Evolutionary conservation across 2,888 invertebrate genomes (phyloP), one percentile per base, ranked within the genome.

Genomic region (Blastobasis adustella): DNA sequence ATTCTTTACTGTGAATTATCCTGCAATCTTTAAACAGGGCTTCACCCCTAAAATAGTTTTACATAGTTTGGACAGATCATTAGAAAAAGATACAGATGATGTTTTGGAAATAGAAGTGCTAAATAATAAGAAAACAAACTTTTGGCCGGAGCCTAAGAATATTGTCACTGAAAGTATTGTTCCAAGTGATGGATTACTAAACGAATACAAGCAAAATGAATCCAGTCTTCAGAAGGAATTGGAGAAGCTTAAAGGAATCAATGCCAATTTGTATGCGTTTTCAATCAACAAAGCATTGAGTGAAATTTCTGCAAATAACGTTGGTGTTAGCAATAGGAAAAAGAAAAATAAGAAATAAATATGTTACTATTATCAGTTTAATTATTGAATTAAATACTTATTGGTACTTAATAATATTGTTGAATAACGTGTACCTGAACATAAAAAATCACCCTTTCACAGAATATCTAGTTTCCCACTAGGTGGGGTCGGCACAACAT

Each of bases 61-160:
- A 5, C 90, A 90, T 50, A 91, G 89, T 54, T 82, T 96, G 50
- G 91, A 93, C 61, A 90, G 93, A 55, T 90, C 90, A 62, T 78
- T 91, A 9, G 92, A 92, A 60, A 85, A 81, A 47, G 86, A 88
- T 59, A 74, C 70, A 7, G 89, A 90, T 47, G 77, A 84, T 49
- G 52, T 78, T 0, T 67, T 65, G 71, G 92, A 71, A 81, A 85
- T 79, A 58, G 87, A 88, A 65, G 64, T 89, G 8, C 56, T 83
- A 37, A 65, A 75, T 0, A 79, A 79, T 50, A 79, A 74, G 47
- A 82, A 84, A 56, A 74, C 75, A 8, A 69, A 79, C 50, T 82
- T 90, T 54, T 90, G 91, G 82, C 78, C 79, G 3, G 60, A 72
- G 45, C 49, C 47, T 36, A 52, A 42, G 37, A 52, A 50, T 40